Base-by-base conservation (phyloP, 2,113 vertebrate genomes). In the Python bivittatus region DNA sequence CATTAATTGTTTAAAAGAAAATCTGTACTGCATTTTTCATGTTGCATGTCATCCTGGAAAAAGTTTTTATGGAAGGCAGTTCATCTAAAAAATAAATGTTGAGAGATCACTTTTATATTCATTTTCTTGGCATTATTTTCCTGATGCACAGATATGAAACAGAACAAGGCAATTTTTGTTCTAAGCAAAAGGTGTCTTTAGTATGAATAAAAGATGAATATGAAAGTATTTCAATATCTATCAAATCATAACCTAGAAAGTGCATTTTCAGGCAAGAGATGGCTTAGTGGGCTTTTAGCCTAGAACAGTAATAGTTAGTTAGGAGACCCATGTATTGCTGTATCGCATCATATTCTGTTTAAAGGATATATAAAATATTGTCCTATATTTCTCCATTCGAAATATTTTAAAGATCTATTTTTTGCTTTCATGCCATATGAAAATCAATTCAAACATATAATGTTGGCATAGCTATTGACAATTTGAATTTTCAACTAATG, bases 401-500 rank as follows among this genome's bases (percentile, higher is more conserved):
- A 1, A 0, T 86, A 20, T 89, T 95, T 90, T 92, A 91, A 79
- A 22, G 57, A 13, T 86, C 94, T 93, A 1, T n/a, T 87, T 92
- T 90, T 86, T 93, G 88, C 2, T 93, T 94, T 0, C 0, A 6
- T 92, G 84, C 29, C 6, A 89, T 4, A 90, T 92, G 11, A 68
- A 93, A 64, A 89, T 91, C 15, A 91, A 68, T 96, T 96, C 92
- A 90, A 84, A 84, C 33, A 84, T 48, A 44, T 44, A 22, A 0
- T 44, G 22, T 27, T 92, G 91, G 57, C 27, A 93, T 83, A 6
- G 0, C 13, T 88, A 4, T 68, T 94, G 91, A 15, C 48, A 91
- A 93, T 33, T 72, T 33, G 13, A 72, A 72, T 72, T 29, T 42
- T 91, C 93, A 94, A 64, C 3, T 0, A 3, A 53, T 1, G 12